Percentiles rank a stretch among this genome's conserved stretches.
Evolutionary conservation across 92 coral and sea anemone genomes (phyloP).

Genomic region (Muricea muricata): DNA sequence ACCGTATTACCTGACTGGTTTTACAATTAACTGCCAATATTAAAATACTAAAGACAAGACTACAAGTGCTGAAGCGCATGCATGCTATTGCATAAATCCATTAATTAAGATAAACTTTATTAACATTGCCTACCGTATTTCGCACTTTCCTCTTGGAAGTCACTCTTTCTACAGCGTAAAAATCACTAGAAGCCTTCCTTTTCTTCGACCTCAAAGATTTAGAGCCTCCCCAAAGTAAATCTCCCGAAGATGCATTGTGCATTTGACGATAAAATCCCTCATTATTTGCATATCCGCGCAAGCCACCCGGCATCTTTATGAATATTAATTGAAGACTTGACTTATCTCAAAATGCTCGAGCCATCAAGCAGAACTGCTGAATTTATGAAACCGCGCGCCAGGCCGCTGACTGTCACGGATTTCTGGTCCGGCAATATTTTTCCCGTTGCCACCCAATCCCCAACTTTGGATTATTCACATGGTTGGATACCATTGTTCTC

Average conservation of each 20-base stretch:
- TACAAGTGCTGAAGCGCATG: not conserved
- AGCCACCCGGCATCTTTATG: conserved; percentile 1
- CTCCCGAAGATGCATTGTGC: conserved; percentile 8
- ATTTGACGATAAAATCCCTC: not conserved
- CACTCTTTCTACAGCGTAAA: not conserved
- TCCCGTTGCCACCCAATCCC: too few species aligned
- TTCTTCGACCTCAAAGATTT: not conserved
- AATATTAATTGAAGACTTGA: not conserved
- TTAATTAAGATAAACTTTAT: too few species aligned
- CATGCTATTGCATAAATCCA: too few species aligned
- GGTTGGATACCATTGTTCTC: too few species aligned
- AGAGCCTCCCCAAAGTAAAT: not conserved
- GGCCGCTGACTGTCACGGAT: conserved; percentile 24
- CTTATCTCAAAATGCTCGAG: not conserved
- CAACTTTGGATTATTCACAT: too few species aligned
- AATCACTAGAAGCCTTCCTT: not conserved
- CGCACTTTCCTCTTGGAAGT: not conserved
- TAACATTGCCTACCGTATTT: conserved; percentile 17
- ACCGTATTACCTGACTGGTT: too few species aligned
- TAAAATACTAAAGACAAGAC: not conserved
- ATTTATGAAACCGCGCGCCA: conserved; percentile 23
- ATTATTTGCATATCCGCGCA: not conserved
- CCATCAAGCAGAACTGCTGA: conserved; percentile 33
- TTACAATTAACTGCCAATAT: too few species aligned
- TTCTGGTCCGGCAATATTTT: too few species aligned